Evolutionary conservation across 2,888 invertebrate genomes (phyloP), one percentile per base, ranked within the genome.

Genomic region (Nomada ferruginata): DNA sequence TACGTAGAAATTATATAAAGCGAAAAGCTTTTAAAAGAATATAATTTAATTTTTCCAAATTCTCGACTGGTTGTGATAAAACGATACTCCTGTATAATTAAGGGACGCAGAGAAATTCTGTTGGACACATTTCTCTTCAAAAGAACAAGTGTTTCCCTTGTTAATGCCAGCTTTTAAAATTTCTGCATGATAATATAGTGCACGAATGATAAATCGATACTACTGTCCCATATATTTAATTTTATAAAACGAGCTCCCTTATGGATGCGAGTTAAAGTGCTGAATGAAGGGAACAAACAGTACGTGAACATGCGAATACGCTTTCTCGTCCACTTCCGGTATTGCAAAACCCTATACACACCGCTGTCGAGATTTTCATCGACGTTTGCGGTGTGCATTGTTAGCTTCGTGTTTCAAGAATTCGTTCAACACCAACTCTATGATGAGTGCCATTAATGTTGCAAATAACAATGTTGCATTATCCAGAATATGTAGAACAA

Each of bases 291-390:
- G 69, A 87, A 75, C 74, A 61, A 68, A 64, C 52, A 66, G 71
- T 73, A 76, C 76, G 55, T 42, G 61, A 57, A 75, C 73, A 75
- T 42, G 73, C 72, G 69, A 65, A 71, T 75, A 72, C 64, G 79
- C 79, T 79, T 79, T 66, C 73, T 70, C 63, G 53, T 36, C 61
- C 63, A 23, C 69, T 81, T 86, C 87, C 79, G 80, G 77, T 79
- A 84, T 85, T 80, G 87, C 89, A 87, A 88, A 87, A 85, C 83
- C 64, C 76, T 73, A 77, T 79, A 75, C 69, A 57, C 60, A 15
- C 13, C 23, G 71, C 44, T 81, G 81, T 85, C 76, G 55, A 66
- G 73, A 76, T 72, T 68, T 59, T 57, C 66, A 66, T 73, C 70
- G 61, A 69, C 50, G 47, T 15, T 61, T n/a, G 42, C 64, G 11